Evolutionary conservation across 2,797 vertebrate species (phyloP).

Genomic region (Tolypeutes matacus): DNA sequence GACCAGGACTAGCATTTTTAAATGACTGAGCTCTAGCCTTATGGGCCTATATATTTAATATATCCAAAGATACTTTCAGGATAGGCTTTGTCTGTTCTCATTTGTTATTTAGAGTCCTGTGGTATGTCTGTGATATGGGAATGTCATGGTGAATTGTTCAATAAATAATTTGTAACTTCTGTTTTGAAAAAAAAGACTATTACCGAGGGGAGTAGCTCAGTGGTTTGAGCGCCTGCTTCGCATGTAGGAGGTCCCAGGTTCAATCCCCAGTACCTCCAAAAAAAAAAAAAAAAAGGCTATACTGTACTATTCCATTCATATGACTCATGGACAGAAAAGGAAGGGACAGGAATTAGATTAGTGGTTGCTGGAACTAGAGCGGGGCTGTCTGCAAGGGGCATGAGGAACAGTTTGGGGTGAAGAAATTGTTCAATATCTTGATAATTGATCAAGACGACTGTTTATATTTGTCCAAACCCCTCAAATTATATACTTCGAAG

Average conservation of each 20-base stretch:
- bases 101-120: conserved; percentile 80
- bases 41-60: conserved; percentile 74
- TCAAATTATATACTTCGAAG: background rate
- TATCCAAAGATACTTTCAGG: conserved; percentile 79
- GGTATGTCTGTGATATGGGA: conserved; percentile 75
- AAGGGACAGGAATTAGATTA: background rate
- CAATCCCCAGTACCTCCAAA: too few relatives aligned
- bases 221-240: too few relatives aligned
- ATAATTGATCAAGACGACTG: too few relatives aligned
- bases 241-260: too few relatives aligned
- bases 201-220: too few relatives aligned
- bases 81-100: conserved; percentile 73
- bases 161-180: conserved; percentile 83
- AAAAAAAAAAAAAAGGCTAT: background rate
- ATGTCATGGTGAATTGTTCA: conserved; percentile 78
- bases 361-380: background rate
- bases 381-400: background rate
- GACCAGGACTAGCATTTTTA: conserved; percentile 68
- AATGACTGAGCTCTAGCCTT: conserved; percentile 72
- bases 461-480: background rate
- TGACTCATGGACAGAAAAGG: rapidly evolving
- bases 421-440: background rate
- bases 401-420: background rate
- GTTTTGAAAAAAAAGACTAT: conserved; percentile 36
- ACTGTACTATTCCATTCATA: background rate